A percentile compares a stretch with the other conserved stretches of the same genome.
phyloP scores from a whole-genome alignment of 2,888 invertebrate genomes.

The Cenopis cana region DNA sequence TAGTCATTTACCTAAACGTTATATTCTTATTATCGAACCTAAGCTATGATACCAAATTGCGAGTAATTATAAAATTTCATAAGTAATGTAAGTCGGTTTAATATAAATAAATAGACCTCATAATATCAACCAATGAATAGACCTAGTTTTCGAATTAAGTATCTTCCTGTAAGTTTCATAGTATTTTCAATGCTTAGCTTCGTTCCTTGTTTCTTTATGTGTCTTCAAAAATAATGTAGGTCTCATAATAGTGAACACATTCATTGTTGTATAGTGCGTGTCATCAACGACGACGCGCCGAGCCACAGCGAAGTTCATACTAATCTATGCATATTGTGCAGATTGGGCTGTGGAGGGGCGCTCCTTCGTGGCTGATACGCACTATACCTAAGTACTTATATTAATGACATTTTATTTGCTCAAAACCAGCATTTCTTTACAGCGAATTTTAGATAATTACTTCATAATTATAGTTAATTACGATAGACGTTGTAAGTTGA shows the following conservation, averaged over 20 bases:
- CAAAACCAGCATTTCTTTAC: conserved; percentile 81
- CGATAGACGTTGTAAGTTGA: conserved; percentile 55
- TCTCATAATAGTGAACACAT: conserved; percentile 22
- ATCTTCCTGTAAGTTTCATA: conserved; percentile 23
- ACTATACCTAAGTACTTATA: conserved; percentile 36
- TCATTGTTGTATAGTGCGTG: too few relatives aligned
- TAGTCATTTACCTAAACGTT: conserved; percentile 75
- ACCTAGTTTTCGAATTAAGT: conserved; percentile 50
- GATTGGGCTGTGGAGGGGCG: too few relatives aligned
- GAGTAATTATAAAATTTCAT: conserved; percentile 52
- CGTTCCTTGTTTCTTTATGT: conserved; percentile 23
- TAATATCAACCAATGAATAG: conserved; percentile 72
- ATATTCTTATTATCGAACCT: conserved; percentile 62
- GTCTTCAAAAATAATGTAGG: conserved; percentile 29
- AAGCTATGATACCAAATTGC: conserved; percentile 76
- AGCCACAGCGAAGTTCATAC: too few relatives aligned
- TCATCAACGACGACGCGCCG: too few relatives aligned
- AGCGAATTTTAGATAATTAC: conserved; percentile 67
- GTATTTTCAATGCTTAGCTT: conserved; percentile 12
- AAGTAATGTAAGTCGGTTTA: conserved; percentile 48
- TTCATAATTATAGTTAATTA: conserved; percentile 57
- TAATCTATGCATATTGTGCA: too few relatives aligned
- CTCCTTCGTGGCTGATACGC: too few relatives aligned
- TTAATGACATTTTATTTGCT: conserved; percentile 74
- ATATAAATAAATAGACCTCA: conserved; percentile 57